Percentiles rank a stretch among this genome's conserved stretches.
Evolutionary conservation across 2,797 vertebrate genomes (phyloP).

Genomic region (Betta splendens): DNA sequence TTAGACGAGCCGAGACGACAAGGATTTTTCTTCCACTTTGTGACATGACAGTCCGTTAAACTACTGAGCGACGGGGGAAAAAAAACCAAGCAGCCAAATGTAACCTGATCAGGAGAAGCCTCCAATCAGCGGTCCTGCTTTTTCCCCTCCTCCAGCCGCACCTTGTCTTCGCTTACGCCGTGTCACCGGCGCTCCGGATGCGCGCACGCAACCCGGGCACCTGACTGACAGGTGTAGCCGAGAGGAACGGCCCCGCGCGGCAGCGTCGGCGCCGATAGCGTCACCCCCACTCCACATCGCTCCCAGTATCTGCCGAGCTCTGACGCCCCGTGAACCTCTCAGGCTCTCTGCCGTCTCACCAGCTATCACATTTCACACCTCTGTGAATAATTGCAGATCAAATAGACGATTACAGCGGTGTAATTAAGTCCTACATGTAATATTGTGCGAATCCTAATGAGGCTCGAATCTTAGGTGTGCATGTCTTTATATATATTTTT

Average conservation of each 20-base stretch:
- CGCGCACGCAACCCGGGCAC: constrained; percentile 59
- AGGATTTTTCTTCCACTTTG: constrained; percentile 49
- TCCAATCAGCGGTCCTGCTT: constrained; percentile 48
- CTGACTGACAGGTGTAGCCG: constrained; percentile 82
- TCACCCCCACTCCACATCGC: constrained; percentile 51
- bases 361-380: constrained; percentile 78
- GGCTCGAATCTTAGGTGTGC: constrained; percentile 43
- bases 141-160: constrained; percentile 26
- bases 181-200: constrained; percentile 38
- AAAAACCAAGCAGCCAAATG: constrained; percentile 59
- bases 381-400: constrained; percentile 75
- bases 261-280: constrained; percentile 70
- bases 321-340: constrained; percentile 54
- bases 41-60: constrained; percentile 54
- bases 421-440: constrained; percentile 75
- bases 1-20: constrained; percentile 63
- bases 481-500: constrained; percentile 39
- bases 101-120: constrained; percentile 76
- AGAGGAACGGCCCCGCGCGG: constrained; percentile 72
- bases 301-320: constrained; percentile 44
- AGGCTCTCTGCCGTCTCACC: constrained; percentile 53
- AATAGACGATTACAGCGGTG: constrained; percentile 72
- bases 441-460: constrained; percentile 71
- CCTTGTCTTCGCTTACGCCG: constrained; percentile 36
- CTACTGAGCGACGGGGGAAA: constrained; percentile 21